Base-by-base conservation (phyloP, 2,797 vertebrate genomes). In the Sebastiscus albofasciatus region DNA sequence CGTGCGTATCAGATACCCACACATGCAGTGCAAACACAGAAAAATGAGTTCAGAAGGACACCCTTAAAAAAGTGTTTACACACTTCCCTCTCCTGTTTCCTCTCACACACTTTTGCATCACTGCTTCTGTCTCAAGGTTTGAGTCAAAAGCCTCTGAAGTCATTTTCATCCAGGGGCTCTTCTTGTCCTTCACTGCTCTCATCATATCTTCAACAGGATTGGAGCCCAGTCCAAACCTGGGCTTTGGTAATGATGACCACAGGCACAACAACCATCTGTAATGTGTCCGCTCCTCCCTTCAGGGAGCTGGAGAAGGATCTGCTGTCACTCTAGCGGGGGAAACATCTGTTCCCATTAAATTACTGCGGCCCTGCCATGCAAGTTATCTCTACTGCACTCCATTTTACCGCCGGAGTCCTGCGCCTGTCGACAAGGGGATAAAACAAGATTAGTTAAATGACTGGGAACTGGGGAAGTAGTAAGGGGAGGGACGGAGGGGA, bases 331-430 rank as follows among this genome's bases (percentile, higher is more conserved):
- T 80, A 67, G 91, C 76, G 54, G 82, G 76, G 88, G 87, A 92
- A 94, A 95, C 94, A 94, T 94, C 93, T 95, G 94, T 92, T 95
- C 92, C 90, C 89, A 85, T 93, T 94, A 93, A 93, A 93, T 93
- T 90, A 93, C 88, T 79, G 87, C 87, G 90, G 87, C 89, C 90
- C 87, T 85, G 88, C 88, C 90, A 89, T 79, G 86, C 84, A 88
- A 90, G 89, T 91, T 93, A 94, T 93, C 91, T 91, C 87, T 67
- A 77, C 85, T 42, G 61, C 92, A 82, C 86, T 91, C 90, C 86
- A 80, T 93, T 93, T 91, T 91, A 90, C 88, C 77, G 85, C 90
- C 86, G 8, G 72, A 85, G 83, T 91, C 85, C 81, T 71, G 84
- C 2, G 87, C 77, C 82, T 87, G 89, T 92, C 89, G 88, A 94